Conservation (phyloP, 2,888 invertebrate genomes). For the Embidobia sp. region DNA sequence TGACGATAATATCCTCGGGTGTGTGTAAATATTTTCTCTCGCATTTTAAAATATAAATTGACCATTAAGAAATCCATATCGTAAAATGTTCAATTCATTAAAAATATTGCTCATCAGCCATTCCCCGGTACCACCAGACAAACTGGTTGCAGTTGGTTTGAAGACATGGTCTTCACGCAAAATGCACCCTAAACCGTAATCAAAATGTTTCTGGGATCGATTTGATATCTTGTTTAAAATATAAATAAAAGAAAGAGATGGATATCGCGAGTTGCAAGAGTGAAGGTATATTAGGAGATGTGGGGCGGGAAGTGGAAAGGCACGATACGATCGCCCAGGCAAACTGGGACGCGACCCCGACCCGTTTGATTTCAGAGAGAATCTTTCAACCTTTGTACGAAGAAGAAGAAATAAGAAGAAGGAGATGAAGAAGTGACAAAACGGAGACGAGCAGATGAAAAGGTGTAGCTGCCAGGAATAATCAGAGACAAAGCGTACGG, state of each 20-base stretch:
- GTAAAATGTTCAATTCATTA: too few species aligned
- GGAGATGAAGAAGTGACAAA: background rate
- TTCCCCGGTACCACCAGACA: too few species aligned
- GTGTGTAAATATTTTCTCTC: too few species aligned
- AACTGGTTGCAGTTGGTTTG: background rate
- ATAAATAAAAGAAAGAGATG: conserved; percentile 48
- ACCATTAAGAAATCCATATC: too few species aligned
- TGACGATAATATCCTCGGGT: too few species aligned
- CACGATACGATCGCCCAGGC: conserved; percentile 61
- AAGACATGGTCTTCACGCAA: too few species aligned
- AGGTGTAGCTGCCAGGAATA: too few species aligned
- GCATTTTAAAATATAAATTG: too few species aligned
- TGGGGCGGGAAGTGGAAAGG: conserved; percentile 53
- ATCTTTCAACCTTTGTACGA: conserved; percentile 43
- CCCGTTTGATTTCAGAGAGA: conserved; percentile 57
- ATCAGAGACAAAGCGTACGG: too few species aligned
- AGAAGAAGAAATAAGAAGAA: conserved; percentile 29
- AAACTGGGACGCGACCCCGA: conserved; percentile 65
- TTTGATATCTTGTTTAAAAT: conserved; percentile 43
- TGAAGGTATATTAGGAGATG: conserved; percentile 53
- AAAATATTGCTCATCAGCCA: too few species aligned
- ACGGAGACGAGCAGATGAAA: too few species aligned
- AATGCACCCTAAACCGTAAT: background rate
- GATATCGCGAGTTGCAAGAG: conserved; percentile 38
- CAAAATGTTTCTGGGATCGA: conserved; percentile 1